These are phyloP conservation scores for Galerucella calmariensis DNA, from an alignment of 2,888 invertebrate species.

Conservation along the genomic window DNA sequence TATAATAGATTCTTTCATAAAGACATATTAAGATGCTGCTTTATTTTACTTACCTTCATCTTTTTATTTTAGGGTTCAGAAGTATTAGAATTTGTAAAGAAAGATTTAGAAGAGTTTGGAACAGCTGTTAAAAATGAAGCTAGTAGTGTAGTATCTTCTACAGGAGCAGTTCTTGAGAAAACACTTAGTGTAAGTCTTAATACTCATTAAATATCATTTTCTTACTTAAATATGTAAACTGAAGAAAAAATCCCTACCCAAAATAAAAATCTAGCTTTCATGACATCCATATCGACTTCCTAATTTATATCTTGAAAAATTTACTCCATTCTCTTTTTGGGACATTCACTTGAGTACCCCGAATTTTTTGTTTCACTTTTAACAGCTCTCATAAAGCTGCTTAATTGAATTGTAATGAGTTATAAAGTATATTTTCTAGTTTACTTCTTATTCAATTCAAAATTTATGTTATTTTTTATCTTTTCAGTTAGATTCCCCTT, in stretches of 20 bases:
- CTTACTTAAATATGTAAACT: no score
- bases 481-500: constrained; percentile 75
- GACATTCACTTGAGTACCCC: no score
- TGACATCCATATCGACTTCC: no score
- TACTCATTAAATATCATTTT: neutral
- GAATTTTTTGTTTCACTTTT: no score
- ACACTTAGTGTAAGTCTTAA: constrained; percentile 72
- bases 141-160: constrained; percentile 73
- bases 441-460: no score
- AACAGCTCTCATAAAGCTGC: no score
- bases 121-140: constrained; percentile 79
- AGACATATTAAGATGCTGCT: neutral
- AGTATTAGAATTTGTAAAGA: constrained; percentile 80
- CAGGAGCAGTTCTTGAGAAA: constrained; percentile 75
- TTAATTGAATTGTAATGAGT: no score
- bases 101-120: constrained; percentile 80
- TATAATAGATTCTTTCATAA: neutral
- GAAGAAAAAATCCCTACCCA: no score
- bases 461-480: constrained; percentile 4
- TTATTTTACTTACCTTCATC: neutral
- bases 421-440: no score
- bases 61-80: constrained; percentile 71
- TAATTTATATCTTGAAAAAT: no score
- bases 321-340: no score
- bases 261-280: no score